A percentile compares a stretch with the other conserved stretches of the same genome.
Evolutionary conservation across 1,140 invertebrate species (phyloP).

Genomic region (Drosophila oshimai): DNA sequence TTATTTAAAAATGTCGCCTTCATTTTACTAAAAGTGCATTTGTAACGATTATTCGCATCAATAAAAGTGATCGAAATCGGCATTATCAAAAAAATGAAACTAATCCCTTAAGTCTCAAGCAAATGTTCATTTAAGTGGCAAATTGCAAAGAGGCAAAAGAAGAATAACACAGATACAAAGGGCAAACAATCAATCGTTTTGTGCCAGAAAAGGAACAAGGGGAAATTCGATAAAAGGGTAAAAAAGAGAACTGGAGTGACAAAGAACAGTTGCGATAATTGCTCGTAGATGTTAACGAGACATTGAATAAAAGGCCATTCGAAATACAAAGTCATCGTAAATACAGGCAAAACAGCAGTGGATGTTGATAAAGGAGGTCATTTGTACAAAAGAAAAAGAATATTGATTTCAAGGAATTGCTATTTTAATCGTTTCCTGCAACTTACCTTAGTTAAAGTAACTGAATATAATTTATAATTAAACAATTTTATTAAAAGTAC

Average conservation of each 20-base stretch:
- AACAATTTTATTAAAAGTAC: background rate
- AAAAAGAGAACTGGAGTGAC: background rate
- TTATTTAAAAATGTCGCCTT: background rate
- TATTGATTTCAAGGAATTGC: too few relatives aligned
- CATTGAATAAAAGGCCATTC: constrained; percentile 9
- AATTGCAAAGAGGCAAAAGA: background rate
- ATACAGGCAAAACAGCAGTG: background rate
- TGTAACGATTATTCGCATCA: background rate
- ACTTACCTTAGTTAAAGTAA: too few relatives aligned
- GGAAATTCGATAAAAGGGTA: background rate
- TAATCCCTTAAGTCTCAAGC: background rate
- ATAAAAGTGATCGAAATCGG: background rate
- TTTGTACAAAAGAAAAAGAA: background rate
- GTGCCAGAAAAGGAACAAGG: background rate
- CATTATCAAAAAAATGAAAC: background rate
- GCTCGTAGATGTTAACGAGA: constrained; percentile 27
- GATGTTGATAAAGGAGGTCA: too few relatives aligned
- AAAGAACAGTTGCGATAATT: constrained; percentile 25
- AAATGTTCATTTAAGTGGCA: constrained; percentile 14
- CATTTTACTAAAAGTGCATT: background rate
- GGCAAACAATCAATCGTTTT: constrained; percentile 31
- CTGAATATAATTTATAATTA: too few relatives aligned
- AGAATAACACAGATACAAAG: constrained; percentile 20
- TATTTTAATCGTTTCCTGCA: too few relatives aligned
- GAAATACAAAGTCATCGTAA: background rate